Evolutionary conservation across 2,888 invertebrate species (phyloP), one percentile per base, ranked within the genome.

Genomic region (Argyresthia goedartella): DNA sequence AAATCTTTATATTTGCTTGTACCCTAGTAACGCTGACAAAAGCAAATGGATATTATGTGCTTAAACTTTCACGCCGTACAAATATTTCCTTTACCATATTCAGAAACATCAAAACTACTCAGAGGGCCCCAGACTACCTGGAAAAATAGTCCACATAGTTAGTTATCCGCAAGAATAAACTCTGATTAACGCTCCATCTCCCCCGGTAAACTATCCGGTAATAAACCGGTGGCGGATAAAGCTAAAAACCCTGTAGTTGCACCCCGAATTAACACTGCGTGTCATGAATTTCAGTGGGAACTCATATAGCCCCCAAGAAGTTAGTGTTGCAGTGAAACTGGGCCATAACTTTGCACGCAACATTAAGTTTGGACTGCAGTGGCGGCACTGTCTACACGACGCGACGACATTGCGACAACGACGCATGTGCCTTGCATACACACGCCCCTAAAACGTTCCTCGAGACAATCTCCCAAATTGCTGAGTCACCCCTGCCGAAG

Each of bases 291-390:
- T 71, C 67, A 69, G 63, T 61, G 69, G 69, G 63, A 75, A 64
- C 65, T 71, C 71, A 66, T 70, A 67, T 61, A 67, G 64, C 61
- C 60, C 67, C 69, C 44, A 50, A 44, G 67, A 69, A 75, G 74
- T 77, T 73, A 69, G 76, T 63, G 75, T 71, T 76, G 77, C 75
- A 80, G 73, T 59, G 67, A 65, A 73, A 76, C 73, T 71, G 68
- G 71, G 70, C 75, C 69, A 75, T 81, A 79, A 81, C 74, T 84
- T 78, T 69, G 73, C 79, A 81, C 77, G 81, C 81, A 74, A 84
- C 82, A 82, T 84, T 84, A 81, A 82, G 69, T 76, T 71, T 67
- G 70, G 68, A 67, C 67, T 49, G 66, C 70, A 70, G 71, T 69
- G 71, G 72, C 75, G 73, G 75, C 73, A 69, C 42, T 41, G 58